phyloP scores from a whole-genome alignment of 2,888 invertebrate genomes.

The Andricus curvator region DNA sequence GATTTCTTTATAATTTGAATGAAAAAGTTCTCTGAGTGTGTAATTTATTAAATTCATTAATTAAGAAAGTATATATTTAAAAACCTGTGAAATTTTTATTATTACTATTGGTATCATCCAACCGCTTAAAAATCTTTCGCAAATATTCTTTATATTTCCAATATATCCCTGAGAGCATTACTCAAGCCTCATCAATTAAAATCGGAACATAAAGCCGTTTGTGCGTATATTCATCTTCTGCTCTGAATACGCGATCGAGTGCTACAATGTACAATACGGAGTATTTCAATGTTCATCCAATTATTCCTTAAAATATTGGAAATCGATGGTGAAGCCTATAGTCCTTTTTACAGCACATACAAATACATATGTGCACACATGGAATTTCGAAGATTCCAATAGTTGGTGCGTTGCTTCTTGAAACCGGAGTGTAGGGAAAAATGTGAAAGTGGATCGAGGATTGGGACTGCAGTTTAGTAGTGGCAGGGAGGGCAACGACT shows the following conservation, averaged over 20 bases:
- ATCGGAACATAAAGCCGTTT: background rate
- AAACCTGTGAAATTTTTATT: too few species aligned
- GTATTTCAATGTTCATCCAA: constrained; percentile 7
- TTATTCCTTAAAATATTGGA: background rate
- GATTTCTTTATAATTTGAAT: too few species aligned
- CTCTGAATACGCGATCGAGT: background rate
- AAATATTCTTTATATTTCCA: background rate
- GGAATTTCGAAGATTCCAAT: background rate
- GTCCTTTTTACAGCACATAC: too few species aligned
- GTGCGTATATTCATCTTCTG: constrained; percentile 1
- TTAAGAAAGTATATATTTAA: too few species aligned
- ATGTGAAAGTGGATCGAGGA: background rate
- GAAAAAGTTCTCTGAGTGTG: too few species aligned
- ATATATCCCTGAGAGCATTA: background rate
- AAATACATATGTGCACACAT: background rate
- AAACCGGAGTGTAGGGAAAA: background rate
- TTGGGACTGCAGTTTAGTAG: background rate
- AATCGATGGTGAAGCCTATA: background rate
- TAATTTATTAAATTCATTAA: too few species aligned
- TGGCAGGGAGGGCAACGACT: background rate
- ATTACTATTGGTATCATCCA: background rate
- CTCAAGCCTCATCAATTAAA: background rate
- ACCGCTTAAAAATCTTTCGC: background rate
- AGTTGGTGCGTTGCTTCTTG: background rate
- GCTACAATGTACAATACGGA: background rate